Base-by-base conservation (phyloP, 2,888 invertebrate genomes). In the Psylliodes chrysocephalus region DNA sequence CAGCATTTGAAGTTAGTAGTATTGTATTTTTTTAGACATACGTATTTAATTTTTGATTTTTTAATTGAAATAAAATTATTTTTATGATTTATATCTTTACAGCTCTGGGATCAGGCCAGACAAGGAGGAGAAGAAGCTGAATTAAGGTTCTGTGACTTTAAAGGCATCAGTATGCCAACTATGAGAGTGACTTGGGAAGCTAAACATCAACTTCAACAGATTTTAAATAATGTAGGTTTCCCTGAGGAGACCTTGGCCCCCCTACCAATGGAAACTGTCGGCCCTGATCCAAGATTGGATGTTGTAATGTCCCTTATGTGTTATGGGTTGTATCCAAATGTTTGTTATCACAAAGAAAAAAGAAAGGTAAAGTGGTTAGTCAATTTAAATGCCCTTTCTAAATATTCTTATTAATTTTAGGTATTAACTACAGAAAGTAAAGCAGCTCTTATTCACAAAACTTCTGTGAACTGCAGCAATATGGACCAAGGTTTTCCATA, bases 321-420 rank as follows among this genome's bases (percentile, higher is more conserved):
- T 69, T 89, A 94, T 86, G 98, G 98, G 0, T 86, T 97, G 0
- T 98, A 98, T 82, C 98, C 98, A 0, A 99, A 99, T 82, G 95
- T 99, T 1, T 97, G 97, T 78, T 91, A 89, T 78, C 95, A 97
- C 81, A 95, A 95, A 80, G 97, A 96, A 66, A 98, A 98, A 80
- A 87, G 98, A 63, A 96, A 96, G 85, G 92, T 89, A 67, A 67
- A 52, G n/a, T 51, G 10, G n/a, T 33, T n/a, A 33, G 10, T n/a
- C 10, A 33, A 33, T 33, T 2, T 22, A 22, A 22, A 22, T n/a
- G n/a, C n/a, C n/a, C n/a, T n/a, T n/a, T n/a, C n/a, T n/a, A n/a
- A n/a, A n/a, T n/a, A n/a, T n/a, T n/a, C n/a, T 5, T 52, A 3
- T 22, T 49, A 25, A 59, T 71, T 72, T 33, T 75, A 89, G 89